Evolutionary conservation across 2,888 invertebrate genomes (phyloP).

Genomic region (Salticus scenicus): DNA sequence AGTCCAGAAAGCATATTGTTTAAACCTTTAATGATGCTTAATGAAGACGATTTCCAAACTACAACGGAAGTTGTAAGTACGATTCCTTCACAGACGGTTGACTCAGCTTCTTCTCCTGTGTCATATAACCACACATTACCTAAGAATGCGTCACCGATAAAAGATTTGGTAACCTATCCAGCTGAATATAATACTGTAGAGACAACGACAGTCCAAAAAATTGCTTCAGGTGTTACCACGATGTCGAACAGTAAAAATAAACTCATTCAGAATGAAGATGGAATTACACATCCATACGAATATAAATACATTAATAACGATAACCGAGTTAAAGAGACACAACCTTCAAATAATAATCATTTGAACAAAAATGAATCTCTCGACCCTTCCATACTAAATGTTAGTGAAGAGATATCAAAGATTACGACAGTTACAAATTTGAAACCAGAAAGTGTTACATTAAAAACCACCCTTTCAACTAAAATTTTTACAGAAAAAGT

Average conservation of each 20-base stretch:
- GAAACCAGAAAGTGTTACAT: neutral
- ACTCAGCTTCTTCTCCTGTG: neutral
- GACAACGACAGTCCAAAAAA: neutral
- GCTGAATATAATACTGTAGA: neutral
- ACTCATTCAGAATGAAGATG: neutral
- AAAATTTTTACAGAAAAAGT: neutral
- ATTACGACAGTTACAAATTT: neutral
- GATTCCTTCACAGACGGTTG: neutral
- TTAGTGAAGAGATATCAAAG: neutral
- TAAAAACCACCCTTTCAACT: neutral
- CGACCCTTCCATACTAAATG: no score
- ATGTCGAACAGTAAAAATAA: neutral
- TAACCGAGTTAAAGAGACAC: neutral
- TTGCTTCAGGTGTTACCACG: neutral
- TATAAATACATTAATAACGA: neutral
- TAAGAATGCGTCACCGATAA: neutral
- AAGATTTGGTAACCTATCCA: no score
- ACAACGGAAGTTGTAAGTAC: neutral
- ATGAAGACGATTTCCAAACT: constrained; percentile 58
- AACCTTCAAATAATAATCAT: neutral
- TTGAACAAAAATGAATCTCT: neutral
- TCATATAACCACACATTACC: neutral
- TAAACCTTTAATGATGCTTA: constrained; percentile 72
- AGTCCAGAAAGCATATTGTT: constrained; percentile 74
- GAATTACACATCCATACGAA: neutral